Percentiles rank a stretch among this genome's conserved stretches.
Evolutionary conservation across 2,797 vertebrate genomes (phyloP).

Genomic region (Lophotriccus pileatus): DNA sequence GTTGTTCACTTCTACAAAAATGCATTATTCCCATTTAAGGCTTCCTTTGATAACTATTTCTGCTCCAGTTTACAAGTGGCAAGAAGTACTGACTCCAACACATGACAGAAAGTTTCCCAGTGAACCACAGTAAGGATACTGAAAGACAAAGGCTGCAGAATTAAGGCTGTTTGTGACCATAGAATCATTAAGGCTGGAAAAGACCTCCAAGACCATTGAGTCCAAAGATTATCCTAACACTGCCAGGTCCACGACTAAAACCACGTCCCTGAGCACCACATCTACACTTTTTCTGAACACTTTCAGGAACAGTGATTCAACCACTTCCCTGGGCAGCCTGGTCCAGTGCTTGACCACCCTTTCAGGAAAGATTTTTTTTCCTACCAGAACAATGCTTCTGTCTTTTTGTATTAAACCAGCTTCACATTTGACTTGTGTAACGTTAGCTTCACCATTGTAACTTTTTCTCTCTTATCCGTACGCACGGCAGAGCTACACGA

Average conservation of each 20-base stretch:
- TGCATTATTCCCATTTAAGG: not conserved
- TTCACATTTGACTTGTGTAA: not conserved
- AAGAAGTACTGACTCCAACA: not conserved
- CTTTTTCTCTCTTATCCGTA: not conserved
- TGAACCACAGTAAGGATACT: not conserved
- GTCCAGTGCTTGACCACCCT: not conserved
- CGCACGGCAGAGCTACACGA: not conserved
- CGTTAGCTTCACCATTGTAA: not conserved
- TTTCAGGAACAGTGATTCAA: not conserved
- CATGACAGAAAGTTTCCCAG: not conserved
- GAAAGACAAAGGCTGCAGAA: not conserved
- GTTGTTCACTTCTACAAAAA: not conserved
- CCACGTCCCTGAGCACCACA: not conserved
- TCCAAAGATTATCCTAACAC: not conserved
- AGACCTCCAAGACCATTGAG: rapidly evolving
- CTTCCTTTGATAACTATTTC: not conserved
- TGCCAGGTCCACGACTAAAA: not conserved
- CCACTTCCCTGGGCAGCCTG: no score
- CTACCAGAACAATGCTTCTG: not conserved
- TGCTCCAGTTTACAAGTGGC: not conserved
- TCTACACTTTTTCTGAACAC: not conserved
- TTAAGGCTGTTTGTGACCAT: not conserved
- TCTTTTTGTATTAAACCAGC: not conserved
- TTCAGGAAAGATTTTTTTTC: not conserved
- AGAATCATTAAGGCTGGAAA: not conserved